Base-by-base conservation (phyloP, 2,113 vertebrate species). In the Aviceda subcristata region DNA sequence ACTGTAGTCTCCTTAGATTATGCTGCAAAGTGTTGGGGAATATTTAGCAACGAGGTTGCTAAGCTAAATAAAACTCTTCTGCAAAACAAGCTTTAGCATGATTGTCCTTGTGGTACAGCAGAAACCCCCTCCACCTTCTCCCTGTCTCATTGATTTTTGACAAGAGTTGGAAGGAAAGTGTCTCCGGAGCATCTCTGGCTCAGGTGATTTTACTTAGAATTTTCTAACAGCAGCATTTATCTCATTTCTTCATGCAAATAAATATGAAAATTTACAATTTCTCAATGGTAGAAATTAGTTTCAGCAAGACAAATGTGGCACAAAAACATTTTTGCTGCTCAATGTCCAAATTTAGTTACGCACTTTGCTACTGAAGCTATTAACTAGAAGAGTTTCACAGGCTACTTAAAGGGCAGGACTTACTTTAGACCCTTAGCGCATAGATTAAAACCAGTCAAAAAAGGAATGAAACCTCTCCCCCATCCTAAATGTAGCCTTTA, bases 121-220 rank as follows among this genome's bases (percentile, higher is more conserved):
- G 21, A 69, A 14, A 19, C 30, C 79, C 46, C 34, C 27, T 50
- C 23, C 41, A 56, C 19, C 11, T 76, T 69, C 76, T 71, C 38
- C 38, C 10, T 0, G 3, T 14, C 12, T n/a, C 41, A 43, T 9
- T 17, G 24, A 27, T 32, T 88, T 91, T 72, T n/a, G 5, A 41
- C 15, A 41, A 43, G 60, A 75, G 12, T 3, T 88, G 48, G 36
- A 85, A 69, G 45, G 11, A 34, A 87, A 82, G 15, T 3, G 3
- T 63, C 43, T 63, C 18, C 0, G 0, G 19, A 83, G 7, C 27
- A 76, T 9, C 24, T 18, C 23, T 0, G 0, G 17, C 16, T 50
- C n/a, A 72, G 8, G 22, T 7, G 27, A 56, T 48, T 79, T 83
- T 38, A 64, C 62, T 76, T 51, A 15, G 5, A 60, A 69, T 69